These are phyloP conservation scores for Ceyx melanurus DNA, from an alignment of 2,113 vertebrate species.

Conservation along the genomic window DNA sequence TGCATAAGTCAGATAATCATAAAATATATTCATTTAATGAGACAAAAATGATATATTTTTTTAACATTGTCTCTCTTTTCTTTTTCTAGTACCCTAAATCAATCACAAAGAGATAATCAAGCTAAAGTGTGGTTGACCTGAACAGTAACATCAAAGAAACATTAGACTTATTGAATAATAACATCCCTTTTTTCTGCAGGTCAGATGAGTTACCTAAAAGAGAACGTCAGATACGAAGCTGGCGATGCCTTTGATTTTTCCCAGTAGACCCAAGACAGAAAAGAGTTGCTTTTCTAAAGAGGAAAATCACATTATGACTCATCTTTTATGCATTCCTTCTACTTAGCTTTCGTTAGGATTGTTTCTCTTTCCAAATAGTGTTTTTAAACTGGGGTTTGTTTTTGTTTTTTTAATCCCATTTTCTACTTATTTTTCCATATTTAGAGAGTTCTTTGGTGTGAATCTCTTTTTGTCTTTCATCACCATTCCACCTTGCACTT, in stretches of 20 bases:
- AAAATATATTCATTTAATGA: not conserved
- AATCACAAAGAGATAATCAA: not conserved
- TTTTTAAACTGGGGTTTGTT: not conserved
- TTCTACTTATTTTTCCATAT: not conserved
- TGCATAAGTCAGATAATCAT: not conserved
- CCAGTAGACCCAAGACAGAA: not conserved
- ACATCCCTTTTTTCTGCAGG: not conserved
- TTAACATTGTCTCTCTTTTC: not conserved
- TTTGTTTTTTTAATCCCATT: not conserved
- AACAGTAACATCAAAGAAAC: not conserved
- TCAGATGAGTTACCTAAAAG: not conserved
- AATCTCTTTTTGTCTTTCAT: not conserved
- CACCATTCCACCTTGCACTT: not conserved
- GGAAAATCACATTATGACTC: slow-evolving; percentile 4
- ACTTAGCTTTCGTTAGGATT: not conserved
- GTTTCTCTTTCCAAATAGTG: not conserved
- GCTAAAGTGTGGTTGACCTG: not conserved
- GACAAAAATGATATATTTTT: not conserved
- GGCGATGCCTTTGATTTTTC: slow-evolving; percentile 23
- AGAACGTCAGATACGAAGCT: slow-evolving; percentile 1
- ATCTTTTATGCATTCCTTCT: not conserved
- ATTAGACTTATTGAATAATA: not conserved
- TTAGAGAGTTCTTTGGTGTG: not conserved
- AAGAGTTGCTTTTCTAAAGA: not conserved
- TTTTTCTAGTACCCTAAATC: not conserved